phyloP scores from a whole-genome alignment of 1,140 invertebrate species.

The Coptotermes formosanus region DNA sequence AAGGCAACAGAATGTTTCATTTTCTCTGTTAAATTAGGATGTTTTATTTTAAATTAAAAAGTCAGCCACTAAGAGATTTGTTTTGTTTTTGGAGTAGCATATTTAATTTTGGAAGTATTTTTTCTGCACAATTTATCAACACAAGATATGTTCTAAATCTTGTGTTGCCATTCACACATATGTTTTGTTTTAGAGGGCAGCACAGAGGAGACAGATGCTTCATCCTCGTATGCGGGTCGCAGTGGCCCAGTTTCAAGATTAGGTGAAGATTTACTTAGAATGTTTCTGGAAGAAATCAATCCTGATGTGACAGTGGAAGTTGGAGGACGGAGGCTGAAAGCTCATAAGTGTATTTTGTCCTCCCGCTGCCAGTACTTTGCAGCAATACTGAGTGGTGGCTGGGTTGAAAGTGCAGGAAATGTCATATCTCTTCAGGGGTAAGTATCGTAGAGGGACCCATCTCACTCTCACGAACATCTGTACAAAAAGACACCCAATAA shows the following conservation, averaged over 20 bases:
- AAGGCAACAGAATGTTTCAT: too few species aligned
- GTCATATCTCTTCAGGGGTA: conserved; percentile 81
- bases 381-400: conserved; percentile 81
- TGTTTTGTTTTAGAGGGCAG: conserved; percentile 44
- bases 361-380: conserved; percentile 90
- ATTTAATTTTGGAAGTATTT: too few species aligned
- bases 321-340: conserved; percentile 71
- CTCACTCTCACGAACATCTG: too few species aligned
- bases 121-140: too few species aligned
- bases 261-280: conserved; percentile 80
- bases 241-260: conserved; percentile 61
- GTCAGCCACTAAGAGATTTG: too few species aligned
- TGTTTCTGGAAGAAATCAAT: conserved; percentile 86
- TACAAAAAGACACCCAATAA: too few species aligned
- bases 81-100: too few species aligned
- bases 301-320: conserved; percentile 82
- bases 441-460: conserved; percentile 38
- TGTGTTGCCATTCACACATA: too few species aligned
- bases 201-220: conserved; percentile 53
- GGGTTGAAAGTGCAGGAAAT: conserved; percentile 75
- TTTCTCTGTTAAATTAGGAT: too few species aligned
- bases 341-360: conserved; percentile 86
- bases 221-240: conserved; percentile 45
- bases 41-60: too few species aligned
- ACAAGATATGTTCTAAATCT: too few species aligned